Percentiles rank a stretch among this genome's conserved stretches.
Evolutionary conservation across 2,888 invertebrate species (phyloP).

Genomic region (Sarcophaga rosellei): DNA sequence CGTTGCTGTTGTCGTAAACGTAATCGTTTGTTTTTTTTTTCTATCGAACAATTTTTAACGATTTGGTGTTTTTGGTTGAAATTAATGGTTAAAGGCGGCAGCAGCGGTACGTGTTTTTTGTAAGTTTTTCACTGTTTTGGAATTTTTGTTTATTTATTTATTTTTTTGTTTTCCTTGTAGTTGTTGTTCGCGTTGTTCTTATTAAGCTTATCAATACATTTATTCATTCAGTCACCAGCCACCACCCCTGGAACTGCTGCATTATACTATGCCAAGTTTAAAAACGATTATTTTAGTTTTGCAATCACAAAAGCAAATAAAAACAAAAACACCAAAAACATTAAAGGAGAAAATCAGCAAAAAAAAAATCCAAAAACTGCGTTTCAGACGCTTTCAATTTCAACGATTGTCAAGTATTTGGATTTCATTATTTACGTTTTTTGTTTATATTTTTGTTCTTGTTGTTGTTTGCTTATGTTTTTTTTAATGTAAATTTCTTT

Average conservation of each 20-base stretch:
- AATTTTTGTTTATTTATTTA: constrained; percentile 12
- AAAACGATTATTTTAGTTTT: constrained; percentile 51
- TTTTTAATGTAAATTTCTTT: constrained; percentile 25
- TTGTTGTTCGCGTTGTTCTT: constrained; percentile 21
- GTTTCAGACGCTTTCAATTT: constrained; percentile 54
- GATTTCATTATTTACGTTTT: constrained; percentile 19
- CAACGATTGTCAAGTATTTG: constrained; percentile 14
- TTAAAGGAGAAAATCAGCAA: background rate
- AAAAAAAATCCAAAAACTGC: constrained; percentile 48
- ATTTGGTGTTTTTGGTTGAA: constrained; percentile 41
- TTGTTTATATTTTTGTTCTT: constrained; percentile 22
- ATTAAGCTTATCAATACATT: constrained; percentile 45
- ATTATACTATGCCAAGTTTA: constrained; percentile 43
- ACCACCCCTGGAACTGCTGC: constrained; percentile 12
- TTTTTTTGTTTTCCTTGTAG: background rate
- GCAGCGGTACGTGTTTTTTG: constrained; percentile 47
- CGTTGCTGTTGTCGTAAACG: constrained; percentile 4
- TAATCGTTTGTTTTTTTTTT: background rate
- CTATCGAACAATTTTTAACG: constrained; percentile 44
- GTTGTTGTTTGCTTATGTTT: constrained; percentile 12
- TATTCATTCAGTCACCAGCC: background rate
- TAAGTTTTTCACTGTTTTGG: background rate
- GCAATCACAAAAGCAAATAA: constrained; percentile 51
- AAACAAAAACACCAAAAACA: constrained; percentile 27
- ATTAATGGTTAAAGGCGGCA: constrained; percentile 10